These are phyloP conservation scores for Rhea pennata DNA, from an alignment of 2,113 vertebrate genomes.

Conservation along the genomic window DNA sequence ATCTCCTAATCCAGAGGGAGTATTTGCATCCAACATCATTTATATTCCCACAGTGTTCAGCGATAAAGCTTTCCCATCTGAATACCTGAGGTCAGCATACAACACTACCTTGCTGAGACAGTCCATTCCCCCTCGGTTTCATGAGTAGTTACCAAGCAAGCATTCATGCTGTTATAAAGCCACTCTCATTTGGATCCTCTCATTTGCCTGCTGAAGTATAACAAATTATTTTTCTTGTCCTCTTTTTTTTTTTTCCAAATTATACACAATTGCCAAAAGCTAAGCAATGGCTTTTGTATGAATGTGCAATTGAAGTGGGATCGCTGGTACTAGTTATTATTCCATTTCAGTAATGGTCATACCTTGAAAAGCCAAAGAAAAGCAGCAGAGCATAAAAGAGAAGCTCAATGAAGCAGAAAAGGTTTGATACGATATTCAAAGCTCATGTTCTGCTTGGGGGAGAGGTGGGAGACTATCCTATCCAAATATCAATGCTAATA, in stretches of 20 bases:
- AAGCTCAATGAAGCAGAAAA: slow-evolving; percentile 12
- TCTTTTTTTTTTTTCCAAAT: background rate
- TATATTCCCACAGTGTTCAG: background rate
- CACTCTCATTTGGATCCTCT: background rate
- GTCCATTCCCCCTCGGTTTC: background rate
- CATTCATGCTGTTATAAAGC: background rate
- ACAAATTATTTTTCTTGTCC: background rate
- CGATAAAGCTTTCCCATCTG: background rate
- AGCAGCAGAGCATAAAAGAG: slow-evolving; percentile 45
- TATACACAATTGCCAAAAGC: background rate
- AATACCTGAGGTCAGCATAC: background rate
- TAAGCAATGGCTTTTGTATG: background rate
- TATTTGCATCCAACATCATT: background rate
- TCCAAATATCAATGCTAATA: background rate
- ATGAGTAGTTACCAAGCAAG: background rate
- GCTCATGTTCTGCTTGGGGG: background rate
- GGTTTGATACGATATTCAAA: slow-evolving; percentile 7
- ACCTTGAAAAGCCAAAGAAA: slow-evolving; percentile 21
- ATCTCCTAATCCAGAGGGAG: slow-evolving; percentile 8
- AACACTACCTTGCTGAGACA: background rate
- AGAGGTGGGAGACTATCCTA: background rate
- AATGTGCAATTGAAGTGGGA: background rate
- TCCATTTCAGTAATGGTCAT: slow-evolving; percentile 1
- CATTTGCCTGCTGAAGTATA: slow-evolving; percentile 13
- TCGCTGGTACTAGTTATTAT: background rate